Evolutionary conservation across 2,113 vertebrate species (phyloP).

Genomic region (Pachypanchax playfairii): DNA sequence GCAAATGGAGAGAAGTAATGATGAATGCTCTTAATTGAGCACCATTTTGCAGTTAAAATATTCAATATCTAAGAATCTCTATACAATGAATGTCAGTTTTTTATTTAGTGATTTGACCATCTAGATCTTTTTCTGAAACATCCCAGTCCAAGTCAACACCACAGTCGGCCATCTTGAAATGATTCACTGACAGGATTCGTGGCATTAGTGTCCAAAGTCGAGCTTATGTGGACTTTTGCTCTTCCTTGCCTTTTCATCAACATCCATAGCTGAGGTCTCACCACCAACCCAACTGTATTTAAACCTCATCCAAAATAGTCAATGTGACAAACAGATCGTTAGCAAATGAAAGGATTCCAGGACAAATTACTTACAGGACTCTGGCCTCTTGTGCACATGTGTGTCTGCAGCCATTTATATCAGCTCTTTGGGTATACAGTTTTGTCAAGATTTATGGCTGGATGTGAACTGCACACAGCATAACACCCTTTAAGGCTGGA

Average conservation of each 20-base stretch:
- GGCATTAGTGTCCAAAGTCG: slow-evolving; percentile 45
- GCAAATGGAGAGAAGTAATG: slow-evolving; percentile 28
- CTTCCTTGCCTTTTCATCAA: slow-evolving; percentile 63
- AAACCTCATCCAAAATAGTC: slow-evolving; percentile 69
- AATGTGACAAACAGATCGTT: slow-evolving; percentile 71
- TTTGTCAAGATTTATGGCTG: slow-evolving; percentile 65
- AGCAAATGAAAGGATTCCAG: slow-evolving; percentile 72
- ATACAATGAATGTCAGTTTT: slow-evolving; percentile 20
- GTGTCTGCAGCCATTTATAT: slow-evolving; percentile 65
- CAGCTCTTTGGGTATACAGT: slow-evolving; percentile 53
- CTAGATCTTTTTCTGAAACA: slow-evolving; percentile 22
- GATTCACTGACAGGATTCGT: slow-evolving; percentile 32
- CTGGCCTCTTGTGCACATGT: slow-evolving; percentile 48
- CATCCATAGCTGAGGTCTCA: slow-evolving; percentile 70
- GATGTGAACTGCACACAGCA: slow-evolving; percentile 46
- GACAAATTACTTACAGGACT: slow-evolving; percentile 72
- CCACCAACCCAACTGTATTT: slow-evolving; percentile 62
- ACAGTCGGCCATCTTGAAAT: slow-evolving; percentile 34
- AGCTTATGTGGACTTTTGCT: slow-evolving; percentile 62
- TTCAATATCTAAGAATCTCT: slow-evolving; percentile 15
- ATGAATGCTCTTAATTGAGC: slow-evolving; percentile 20
- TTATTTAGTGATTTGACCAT: slow-evolving; percentile 21
- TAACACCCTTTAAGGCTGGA: slow-evolving; percentile 54
- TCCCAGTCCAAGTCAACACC: background rate
- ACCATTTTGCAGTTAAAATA: slow-evolving; percentile 21